Conservation (phyloP, 2,113 vertebrate genomes). For the Isichthys henryi region DNA sequence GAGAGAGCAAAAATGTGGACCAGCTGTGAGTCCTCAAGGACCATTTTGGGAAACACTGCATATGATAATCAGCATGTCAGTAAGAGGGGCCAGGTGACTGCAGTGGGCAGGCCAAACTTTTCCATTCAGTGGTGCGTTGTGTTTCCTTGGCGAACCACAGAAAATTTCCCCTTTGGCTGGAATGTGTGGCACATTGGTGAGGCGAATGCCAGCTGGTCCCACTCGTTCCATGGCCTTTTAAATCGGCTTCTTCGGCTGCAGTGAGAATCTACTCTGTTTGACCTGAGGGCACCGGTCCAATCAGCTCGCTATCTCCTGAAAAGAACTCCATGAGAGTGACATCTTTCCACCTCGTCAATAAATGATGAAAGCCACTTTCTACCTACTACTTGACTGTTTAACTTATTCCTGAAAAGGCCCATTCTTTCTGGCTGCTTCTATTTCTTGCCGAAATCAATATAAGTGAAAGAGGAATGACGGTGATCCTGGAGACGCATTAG, state of each 20-base stretch:
- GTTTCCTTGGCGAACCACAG: not conserved
- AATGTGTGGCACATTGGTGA: not conserved
- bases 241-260: constrained; percentile 55
- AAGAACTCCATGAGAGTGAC: constrained; percentile 72
- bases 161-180: not conserved
- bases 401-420: constrained; percentile 70
- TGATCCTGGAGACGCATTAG: constrained; percentile 56
- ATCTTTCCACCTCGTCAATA: constrained; percentile 75
- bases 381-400: constrained; percentile 72
- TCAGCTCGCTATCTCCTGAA: constrained; percentile 68
- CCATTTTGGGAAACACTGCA: not conserved
- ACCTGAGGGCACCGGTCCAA: constrained; percentile 68
- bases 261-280: constrained; percentile 60
- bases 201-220: constrained; percentile 45
- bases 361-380: constrained; percentile 70
- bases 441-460: constrained; percentile 70
- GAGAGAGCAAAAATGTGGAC: not conserved
- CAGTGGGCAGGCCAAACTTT: not conserved
- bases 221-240: constrained; percentile 58
- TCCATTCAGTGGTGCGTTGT: not conserved
- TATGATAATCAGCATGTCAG: not conserved
- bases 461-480: constrained; percentile 57
- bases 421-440: constrained; percentile 64
- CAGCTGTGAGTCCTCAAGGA: not conserved
- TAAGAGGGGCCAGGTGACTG: not conserved